Evolutionary conservation across 2,797 vertebrate genomes (phyloP).

Genomic region (Onychomys arenicola): DNA sequence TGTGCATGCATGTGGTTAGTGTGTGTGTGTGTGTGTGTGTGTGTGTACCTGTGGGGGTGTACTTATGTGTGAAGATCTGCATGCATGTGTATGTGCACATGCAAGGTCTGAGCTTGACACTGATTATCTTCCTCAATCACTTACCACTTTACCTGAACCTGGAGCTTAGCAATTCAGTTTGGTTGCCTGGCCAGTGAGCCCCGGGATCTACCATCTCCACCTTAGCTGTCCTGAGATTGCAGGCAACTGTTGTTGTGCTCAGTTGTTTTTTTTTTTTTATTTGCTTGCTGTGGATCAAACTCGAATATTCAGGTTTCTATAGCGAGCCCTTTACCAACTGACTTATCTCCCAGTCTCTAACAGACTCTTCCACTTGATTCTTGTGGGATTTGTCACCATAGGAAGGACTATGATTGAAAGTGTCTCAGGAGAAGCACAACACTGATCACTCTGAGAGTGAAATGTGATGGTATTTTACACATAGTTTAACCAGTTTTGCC

Average conservation of each 20-base stretch:
- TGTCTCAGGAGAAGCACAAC: not conserved
- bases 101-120: not conserved
- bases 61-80: not conserved
- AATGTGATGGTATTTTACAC: not conserved
- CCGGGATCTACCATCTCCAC: not conserved
- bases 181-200: not conserved
- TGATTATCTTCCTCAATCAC: not conserved
- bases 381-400: not conserved
- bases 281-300: not conserved
- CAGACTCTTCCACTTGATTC: not conserved
- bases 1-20: not conserved
- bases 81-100: not conserved
- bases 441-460: not conserved
- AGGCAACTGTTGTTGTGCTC: not conserved
- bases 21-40: too few relatives aligned
- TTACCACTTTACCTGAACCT: not conserved
- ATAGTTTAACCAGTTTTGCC: not conserved
- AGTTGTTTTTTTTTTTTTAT: not conserved
- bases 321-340: not conserved
- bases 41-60: accelerated
- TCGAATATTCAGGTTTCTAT: not conserved
- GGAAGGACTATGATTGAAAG: not conserved
- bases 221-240: not conserved
- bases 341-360: not conserved
- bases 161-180: not conserved